Evolutionary conservation across 2,797 vertebrate genomes (phyloP).

Genomic region (Eutrigla gurnardus): DNA sequence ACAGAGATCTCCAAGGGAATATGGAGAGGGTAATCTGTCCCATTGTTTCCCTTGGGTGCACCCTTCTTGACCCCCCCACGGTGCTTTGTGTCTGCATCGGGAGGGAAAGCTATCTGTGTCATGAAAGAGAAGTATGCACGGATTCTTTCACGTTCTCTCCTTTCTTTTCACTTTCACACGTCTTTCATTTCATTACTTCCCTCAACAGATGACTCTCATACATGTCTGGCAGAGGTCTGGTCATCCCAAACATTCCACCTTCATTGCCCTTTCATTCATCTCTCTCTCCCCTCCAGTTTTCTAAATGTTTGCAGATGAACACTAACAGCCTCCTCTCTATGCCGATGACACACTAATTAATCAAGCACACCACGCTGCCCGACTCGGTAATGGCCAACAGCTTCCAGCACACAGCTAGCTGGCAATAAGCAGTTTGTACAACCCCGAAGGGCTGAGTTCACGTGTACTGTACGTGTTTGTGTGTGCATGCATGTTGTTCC

Average conservation of each 20-base stretch:
- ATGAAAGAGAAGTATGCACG: conserved; percentile 6
- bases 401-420: conserved; percentile 58
- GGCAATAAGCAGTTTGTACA: conserved; percentile 66
- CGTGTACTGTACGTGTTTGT: conserved; percentile 33
- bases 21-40: conserved; percentile 15
- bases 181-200: conserved; percentile 11
- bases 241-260: conserved; percentile 25
- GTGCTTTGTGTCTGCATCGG: conserved; percentile 24
- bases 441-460: conserved; percentile 60
- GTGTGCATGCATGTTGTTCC: conserved; percentile 40
- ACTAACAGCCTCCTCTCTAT: conserved; percentile 69
- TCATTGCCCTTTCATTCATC: conserved; percentile 45
- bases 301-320: conserved; percentile 75
- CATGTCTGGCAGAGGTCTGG: conserved; percentile 22
- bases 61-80: background rate
- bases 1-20: conserved; percentile 4
- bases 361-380: conserved; percentile 63
- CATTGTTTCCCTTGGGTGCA: conserved; percentile 42
- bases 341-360: conserved; percentile 73
- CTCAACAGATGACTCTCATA: conserved; percentile 9
- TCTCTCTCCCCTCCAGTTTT: conserved; percentile 35
- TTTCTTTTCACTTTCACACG: background rate
- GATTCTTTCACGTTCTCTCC: background rate
- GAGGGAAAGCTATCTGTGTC: conserved; percentile 13
- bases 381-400: conserved; percentile 57